A percentile compares a stretch with the other conserved stretches of the same genome.
Conservation (phyloP, 2,888 invertebrate genomes). For the Rhogogaster chlorosoma region DNA sequence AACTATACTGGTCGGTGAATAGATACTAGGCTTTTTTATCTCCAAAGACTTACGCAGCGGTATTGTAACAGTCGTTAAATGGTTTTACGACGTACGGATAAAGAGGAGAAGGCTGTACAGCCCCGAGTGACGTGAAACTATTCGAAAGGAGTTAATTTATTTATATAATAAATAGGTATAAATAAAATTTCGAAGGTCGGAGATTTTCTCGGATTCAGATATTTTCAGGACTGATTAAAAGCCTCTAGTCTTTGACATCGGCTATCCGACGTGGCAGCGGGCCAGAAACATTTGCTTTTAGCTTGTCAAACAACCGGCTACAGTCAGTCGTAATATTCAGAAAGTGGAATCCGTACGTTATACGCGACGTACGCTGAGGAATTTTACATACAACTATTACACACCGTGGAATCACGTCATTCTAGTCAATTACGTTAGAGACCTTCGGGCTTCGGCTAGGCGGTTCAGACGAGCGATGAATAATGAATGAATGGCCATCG, state of each 20-base stretch:
- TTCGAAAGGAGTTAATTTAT: background rate
- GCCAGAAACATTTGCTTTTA: conserved; percentile 34
- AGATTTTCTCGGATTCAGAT: background rate
- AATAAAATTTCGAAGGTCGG: background rate
- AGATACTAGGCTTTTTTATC: background rate
- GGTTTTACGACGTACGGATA: background rate
- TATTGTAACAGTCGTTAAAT: conserved; percentile 8
- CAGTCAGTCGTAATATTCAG: background rate
- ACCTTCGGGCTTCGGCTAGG: background rate
- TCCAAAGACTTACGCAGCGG: background rate
- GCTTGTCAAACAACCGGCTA: conserved; percentile 34
- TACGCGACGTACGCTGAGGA: background rate
- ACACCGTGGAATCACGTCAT: background rate
- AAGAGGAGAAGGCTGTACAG: background rate
- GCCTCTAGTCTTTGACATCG: background rate
- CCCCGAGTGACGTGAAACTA: background rate
- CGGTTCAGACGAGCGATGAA: background rate
- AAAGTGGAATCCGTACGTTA: background rate
- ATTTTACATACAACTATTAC: background rate
- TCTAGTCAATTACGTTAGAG: background rate
- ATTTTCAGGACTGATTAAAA: conserved; percentile 1
- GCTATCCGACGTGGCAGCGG: conserved; percentile 1
- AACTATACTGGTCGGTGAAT: background rate
- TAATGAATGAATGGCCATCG: background rate
- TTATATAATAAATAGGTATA: background rate